These are phyloP conservation scores for Plusia festucae DNA, from an alignment of 2,888 invertebrate genomes.

Conservation along the genomic window DNA sequence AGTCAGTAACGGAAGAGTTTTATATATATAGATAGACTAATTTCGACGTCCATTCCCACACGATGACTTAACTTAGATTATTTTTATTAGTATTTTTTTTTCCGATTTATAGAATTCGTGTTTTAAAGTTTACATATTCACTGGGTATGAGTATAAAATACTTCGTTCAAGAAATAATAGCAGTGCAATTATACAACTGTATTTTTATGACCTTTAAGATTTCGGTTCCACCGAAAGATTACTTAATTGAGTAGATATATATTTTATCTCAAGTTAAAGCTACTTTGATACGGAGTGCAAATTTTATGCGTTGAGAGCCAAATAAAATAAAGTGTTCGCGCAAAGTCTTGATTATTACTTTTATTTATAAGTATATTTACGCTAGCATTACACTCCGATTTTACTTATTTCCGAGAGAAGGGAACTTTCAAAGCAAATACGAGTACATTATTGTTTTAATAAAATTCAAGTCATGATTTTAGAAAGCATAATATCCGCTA, in stretches of 20 bases:
- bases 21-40: too few relatives aligned
- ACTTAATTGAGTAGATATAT: neutral
- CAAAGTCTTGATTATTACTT: constrained; percentile 22
- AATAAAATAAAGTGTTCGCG: constrained; percentile 25
- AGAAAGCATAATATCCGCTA: constrained; percentile 41
- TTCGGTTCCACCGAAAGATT: neutral
- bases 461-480: constrained; percentile 51
- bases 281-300: constrained; percentile 15
- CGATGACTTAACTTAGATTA: too few relatives aligned
- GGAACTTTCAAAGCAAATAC: constrained; percentile 43
- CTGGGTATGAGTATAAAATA: neutral
- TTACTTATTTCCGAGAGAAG: constrained; percentile 51
- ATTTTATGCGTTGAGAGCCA: constrained; percentile 23
- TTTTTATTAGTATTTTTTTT: too few relatives aligned
- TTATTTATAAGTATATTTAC: constrained; percentile 23
- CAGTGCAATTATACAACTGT: constrained; percentile 5
- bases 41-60: constrained; percentile 18
- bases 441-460: constrained; percentile 47
- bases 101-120: neutral
- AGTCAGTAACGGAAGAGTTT: too few relatives aligned
- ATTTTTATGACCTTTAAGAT: neutral
- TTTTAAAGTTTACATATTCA: neutral
- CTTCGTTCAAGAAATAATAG: neutral
- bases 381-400: constrained; percentile 35
- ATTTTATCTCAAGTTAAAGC: neutral